Evolutionary conservation across 2,113 vertebrate species (phyloP).

Genomic region (Elephantulus edwardii): DNA sequence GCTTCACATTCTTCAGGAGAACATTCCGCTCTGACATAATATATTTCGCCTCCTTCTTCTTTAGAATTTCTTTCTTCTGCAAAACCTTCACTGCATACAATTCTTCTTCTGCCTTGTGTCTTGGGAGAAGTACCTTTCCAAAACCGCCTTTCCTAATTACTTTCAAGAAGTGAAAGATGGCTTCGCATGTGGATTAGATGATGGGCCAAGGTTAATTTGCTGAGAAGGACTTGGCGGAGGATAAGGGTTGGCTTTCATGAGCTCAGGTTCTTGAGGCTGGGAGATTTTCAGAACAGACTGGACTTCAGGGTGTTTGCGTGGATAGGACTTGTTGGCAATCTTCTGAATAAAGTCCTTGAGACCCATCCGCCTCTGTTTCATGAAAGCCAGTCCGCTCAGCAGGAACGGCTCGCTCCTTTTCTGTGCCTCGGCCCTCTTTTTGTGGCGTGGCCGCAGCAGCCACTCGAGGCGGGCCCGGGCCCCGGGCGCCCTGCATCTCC

Average conservation of each 20-base stretch:
- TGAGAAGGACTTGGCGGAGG: conserved; percentile 98
- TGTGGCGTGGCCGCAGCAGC: conserved; percentile 76
- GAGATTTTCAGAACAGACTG: conserved; percentile 95
- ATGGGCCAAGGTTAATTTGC: conserved; percentile 98
- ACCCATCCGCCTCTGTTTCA: conserved; percentile 99
- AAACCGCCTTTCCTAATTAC: conserved; percentile 99
- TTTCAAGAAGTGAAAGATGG: conserved; percentile 99
- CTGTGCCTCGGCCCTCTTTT: conserved; percentile 75
- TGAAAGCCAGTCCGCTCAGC: conserved; percentile 88
- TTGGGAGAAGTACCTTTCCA: conserved; percentile 95
- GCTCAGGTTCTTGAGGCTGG: conserved; percentile 93
- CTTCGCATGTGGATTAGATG: conserved; percentile 97
- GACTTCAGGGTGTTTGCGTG: conserved; percentile 97
- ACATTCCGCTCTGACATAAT: conserved; percentile 99
- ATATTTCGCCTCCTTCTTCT: conserved; percentile 99
- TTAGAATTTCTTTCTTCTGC: conserved; percentile 98
- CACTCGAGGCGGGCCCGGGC: conserved; percentile 73
- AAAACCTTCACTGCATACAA: conserved; percentile 99
- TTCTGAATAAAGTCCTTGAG: conserved; percentile 98
- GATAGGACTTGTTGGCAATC: conserved; percentile 95
- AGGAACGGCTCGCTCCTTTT: conserved; percentile 76
- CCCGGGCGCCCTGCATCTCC: conserved; percentile 75
- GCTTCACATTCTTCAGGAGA: conserved; percentile 97
- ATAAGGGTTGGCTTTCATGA: conserved; percentile 94
- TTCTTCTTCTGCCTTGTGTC: conserved; percentile 94